Conservation (phyloP, 2,888 invertebrate species). For the Tetrapedia diversipes region DNA sequence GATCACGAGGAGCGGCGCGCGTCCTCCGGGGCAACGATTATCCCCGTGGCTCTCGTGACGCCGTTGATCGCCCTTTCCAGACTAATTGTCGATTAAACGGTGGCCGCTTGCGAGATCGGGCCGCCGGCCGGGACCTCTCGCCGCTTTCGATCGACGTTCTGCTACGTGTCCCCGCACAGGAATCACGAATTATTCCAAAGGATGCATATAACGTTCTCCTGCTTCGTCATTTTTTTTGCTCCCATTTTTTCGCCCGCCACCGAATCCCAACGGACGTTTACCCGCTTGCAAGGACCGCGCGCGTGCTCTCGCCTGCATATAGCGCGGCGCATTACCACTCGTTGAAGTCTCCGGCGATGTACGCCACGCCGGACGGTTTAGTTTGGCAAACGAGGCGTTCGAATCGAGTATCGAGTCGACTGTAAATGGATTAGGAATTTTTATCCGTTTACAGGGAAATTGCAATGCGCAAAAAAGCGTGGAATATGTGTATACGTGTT, state of each 20-base stretch:
- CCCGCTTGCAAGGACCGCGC: conserved; percentile 57
- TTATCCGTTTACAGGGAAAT: no score
- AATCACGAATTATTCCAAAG: conserved; percentile 64
- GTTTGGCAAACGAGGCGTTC: no score
- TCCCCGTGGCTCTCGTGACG: conserved; percentile 35
- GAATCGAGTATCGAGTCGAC: no score
- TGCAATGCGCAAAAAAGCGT: no score
- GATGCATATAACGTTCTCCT: no score
- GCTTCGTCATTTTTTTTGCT: background rate
- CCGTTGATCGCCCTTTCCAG: conserved; percentile 40
- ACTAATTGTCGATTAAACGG: conserved; percentile 61
- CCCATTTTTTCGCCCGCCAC: background rate
- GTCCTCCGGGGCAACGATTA: conserved; percentile 42
- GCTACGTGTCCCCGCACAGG: conserved; percentile 60
- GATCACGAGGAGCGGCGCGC: conserved; percentile 16
- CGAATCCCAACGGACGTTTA: conserved; percentile 58
- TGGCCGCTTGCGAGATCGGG: conserved; percentile 39
- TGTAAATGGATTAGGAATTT: no score
- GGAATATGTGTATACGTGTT: no score
- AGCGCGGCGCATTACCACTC: conserved; percentile 62
- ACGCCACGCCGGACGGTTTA: no score
- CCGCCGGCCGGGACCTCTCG: conserved; percentile 34
- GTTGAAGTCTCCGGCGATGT: conserved; percentile 44
- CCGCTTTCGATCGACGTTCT: conserved; percentile 15
- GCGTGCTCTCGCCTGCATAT: conserved; percentile 63